phyloP scores from a whole-genome alignment of 2,113 vertebrate species.

The Pontoporia blainvillei region DNA sequence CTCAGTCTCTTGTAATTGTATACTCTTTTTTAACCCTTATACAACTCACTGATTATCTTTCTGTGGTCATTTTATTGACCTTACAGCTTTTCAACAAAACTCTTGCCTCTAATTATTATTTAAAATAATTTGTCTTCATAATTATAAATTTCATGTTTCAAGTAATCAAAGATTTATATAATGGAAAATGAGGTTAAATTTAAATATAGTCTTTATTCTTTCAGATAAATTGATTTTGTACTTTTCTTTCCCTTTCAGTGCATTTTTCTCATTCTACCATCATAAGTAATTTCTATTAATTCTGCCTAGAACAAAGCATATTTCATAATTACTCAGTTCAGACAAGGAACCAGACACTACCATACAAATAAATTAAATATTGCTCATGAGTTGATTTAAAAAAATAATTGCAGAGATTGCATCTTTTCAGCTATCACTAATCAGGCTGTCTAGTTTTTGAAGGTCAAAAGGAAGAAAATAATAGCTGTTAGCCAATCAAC shows the following conservation, averaged over 20 bases:
- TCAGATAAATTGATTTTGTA: not conserved
- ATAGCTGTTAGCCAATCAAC: constrained; percentile 45
- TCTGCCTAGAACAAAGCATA: not conserved
- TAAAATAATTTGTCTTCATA: not conserved
- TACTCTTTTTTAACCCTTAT: not conserved
- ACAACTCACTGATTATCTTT: not conserved
- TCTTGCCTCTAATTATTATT: not conserved
- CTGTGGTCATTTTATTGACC: not conserved
- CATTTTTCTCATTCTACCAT: not conserved
- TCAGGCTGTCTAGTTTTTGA: constrained; percentile 42
- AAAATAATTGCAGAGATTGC: constrained; percentile 27
- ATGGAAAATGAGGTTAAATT: not conserved
- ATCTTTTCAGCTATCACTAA: constrained; percentile 27
- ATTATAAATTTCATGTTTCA: not conserved
- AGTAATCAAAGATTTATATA: not conserved
- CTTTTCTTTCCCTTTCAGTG: not conserved
- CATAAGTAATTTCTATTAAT: constrained; percentile 2
- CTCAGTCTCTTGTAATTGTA: not conserved
- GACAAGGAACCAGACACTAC: constrained; percentile 5
- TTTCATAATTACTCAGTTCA: constrained; percentile 38
- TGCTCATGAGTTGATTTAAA: constrained; percentile 52
- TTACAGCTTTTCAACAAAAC: not conserved
- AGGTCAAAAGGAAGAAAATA: constrained; percentile 57
- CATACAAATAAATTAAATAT: constrained; percentile 10
- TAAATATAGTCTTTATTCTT: not conserved